Evolutionary conservation across 2,797 vertebrate species (phyloP), one percentile per base, ranked within the genome.

Genomic region (Pseudochromis fuscus): DNA sequence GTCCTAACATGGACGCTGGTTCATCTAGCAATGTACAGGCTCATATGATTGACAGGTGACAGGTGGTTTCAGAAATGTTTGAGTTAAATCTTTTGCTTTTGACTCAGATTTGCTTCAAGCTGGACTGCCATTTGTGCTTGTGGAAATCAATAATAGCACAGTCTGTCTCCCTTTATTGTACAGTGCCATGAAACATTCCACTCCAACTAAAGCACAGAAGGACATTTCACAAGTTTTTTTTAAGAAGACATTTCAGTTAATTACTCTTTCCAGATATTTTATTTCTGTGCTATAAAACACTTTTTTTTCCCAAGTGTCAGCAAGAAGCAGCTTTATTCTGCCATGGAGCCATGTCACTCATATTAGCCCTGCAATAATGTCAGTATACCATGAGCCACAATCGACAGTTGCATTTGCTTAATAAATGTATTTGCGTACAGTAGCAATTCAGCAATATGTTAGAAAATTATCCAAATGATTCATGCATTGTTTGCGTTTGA

Each of bases 101-200:
- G 48, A 86, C 56, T 79, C 58, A 24, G 63, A 77, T 80, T 81
- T 48, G 60, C 67, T 79, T 83, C 55, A 33, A 50, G 75, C 77
- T 83, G 71, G 52, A 84, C 86, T 58, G 75, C 87, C 76, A 75
- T 66, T 83, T 76, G 85, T 88, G 81, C 85, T 86, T 10, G 60
- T 81, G 62, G 83, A 84, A 87, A 81, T 84, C 50, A 5, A 80
- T 75, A 82, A 88, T 77, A 90, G 89, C 89, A 91, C 90, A 91
- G 82, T 81, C 35, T 74, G 77, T 88, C 82, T 91, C 90, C 89
- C 88, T 92, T 91, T 93, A 92, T 84, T 89, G 87, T 89, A 88
- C 89, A 92, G 88, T 90, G 89, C 90, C 90, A 92, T 90, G 87
- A 90, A 64, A 93, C 91, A 92, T 92, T 93, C 91, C 91, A 84